Base-by-base conservation (phyloP, 2,797 vertebrate species). In the Peromyscus nudipes region DNA sequence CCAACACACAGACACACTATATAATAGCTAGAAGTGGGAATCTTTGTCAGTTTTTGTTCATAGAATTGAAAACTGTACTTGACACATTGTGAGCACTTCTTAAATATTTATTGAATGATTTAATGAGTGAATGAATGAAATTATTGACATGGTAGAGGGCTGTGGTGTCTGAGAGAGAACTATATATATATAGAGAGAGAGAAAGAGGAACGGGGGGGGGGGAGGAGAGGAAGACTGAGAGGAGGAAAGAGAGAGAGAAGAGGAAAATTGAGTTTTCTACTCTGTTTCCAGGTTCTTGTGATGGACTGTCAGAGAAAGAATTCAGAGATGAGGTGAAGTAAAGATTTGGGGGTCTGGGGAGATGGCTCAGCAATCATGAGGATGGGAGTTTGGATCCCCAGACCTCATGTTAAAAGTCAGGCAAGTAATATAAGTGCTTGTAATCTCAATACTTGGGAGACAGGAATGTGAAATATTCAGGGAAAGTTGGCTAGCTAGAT, bases 61-160 rank as follows among this genome's bases (percentile, higher is more conserved):
- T 87, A 23, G 21, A 65, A 43, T 81, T 81, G 12, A 90, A 14
- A 94, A 79, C 19, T 62, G 4, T 93, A 49, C 10, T 82, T 83
- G 49, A 81, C 31, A 76, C 40, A 73, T 67, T 80, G 19, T 84
- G 85, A 52, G 4, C 10, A 64, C n/a, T 82, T 55, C 81, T 49
- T 76, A 86, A 86, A 69, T 92, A 90, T 49, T 84, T 60, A 76
- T 23, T 92, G 62, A 95, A 75, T 93, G 29, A 77, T 88, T 77
- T 2, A 84, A 91, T 80, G 29, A 77, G 88, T 76, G 1, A 84
- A 91, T 34, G 17, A 80, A 80, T 55, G 9, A 34, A 79, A 52
- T 79, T 34, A 57, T 40, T 89, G 29, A 87, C 64, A 71, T 52
- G 82, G 57, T 40, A 62, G 80, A 31, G 29, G 40, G 29, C 27